These are phyloP conservation scores for Vanacampus margaritifer DNA, from an alignment of 2,113 vertebrate genomes.

Conservation along the genomic window DNA sequence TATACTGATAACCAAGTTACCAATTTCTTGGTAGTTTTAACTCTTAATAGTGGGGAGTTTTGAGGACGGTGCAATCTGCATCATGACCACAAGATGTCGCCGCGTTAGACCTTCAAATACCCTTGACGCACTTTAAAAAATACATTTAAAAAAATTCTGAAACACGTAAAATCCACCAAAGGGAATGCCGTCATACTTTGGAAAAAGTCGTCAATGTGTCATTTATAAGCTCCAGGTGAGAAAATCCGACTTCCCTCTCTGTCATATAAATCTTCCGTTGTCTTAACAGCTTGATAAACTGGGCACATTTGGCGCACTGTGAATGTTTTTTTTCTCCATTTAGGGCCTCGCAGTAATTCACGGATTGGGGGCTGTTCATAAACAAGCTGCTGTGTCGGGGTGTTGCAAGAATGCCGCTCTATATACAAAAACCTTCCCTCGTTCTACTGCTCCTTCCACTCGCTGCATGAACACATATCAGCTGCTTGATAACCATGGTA, in stretches of 20 bases:
- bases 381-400: conserved; percentile 53
- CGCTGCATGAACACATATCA: conserved; percentile 7
- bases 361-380: conserved; percentile 29
- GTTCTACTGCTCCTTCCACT: neutral
- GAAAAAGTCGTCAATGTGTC: neutral
- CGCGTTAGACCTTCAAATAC: too few relatives aligned
- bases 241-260: neutral
- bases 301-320: neutral
- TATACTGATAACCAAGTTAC: too few relatives aligned
- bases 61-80: neutral
- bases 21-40: too few relatives aligned
- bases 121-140: too few relatives aligned
- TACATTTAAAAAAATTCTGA: neutral
- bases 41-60: too few relatives aligned
- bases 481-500: conserved; percentile 25
- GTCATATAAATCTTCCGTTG: neutral
- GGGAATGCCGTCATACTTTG: neutral
- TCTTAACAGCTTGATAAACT: neutral
- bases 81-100: neutral
- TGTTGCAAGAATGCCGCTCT: conserved; percentile 54
- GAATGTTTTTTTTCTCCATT: neutral
- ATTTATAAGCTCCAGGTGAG: neutral
- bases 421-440: conserved; percentile 44
- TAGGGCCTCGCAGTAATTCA: conserved; percentile 6
- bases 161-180: neutral